phyloP scores from a whole-genome alignment of 2,797 vertebrate genomes.

The Mus minutoides region DNA sequence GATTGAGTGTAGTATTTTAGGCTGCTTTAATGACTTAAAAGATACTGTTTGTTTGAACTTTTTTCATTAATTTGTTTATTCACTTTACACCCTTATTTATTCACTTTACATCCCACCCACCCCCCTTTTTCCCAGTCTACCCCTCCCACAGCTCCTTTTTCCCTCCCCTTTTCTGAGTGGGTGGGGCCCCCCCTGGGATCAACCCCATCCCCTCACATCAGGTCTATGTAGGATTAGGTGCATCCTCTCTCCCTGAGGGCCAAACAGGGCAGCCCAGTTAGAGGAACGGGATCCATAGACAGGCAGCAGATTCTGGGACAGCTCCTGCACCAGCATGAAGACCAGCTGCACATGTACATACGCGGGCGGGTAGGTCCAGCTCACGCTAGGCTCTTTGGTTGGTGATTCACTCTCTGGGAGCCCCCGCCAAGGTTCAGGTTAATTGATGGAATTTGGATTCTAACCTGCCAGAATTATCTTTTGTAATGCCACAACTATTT shows the following conservation, averaged over 20 bases:
- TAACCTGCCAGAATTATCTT: constrained; percentile 29
- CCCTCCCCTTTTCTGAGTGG: neutral
- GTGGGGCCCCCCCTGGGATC: neutral
- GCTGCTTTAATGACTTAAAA: constrained; percentile 37
- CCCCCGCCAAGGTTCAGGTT: neutral
- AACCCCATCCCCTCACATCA: neutral
- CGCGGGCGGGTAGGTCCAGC: neutral
- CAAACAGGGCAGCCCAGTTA: neutral
- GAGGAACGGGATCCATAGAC: neutral
- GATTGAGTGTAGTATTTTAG: neutral
- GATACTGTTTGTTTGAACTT: neutral
- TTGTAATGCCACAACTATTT: constrained; percentile 33
- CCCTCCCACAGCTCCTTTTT: neutral
- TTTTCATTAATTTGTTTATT: neutral
- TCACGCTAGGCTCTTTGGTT: neutral
- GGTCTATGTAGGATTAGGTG: neutral
- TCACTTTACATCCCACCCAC: neutral
- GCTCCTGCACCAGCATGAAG: neutral
- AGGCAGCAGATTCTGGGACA: neutral
- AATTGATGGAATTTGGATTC: neutral
- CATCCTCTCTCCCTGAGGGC: neutral
- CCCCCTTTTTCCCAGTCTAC: neutral
- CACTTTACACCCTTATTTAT: neutral
- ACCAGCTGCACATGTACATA: too few relatives aligned
- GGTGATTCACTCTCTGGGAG: neutral